These are phyloP conservation scores for Fukomys damarensis DNA, from an alignment of 2,113 vertebrate genomes.

Conservation along the genomic window DNA sequence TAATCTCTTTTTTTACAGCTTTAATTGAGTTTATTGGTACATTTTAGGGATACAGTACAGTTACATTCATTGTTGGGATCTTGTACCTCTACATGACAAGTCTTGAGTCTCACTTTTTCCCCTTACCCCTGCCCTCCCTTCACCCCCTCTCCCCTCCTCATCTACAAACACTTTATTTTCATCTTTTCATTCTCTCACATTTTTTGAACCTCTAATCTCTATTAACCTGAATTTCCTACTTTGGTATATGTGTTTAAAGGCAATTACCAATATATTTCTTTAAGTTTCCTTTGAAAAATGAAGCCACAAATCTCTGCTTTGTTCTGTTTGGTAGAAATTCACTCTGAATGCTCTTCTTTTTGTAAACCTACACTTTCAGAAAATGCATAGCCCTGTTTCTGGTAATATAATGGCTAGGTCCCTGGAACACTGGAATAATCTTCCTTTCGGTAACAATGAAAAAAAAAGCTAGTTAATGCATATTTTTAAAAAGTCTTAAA, in stretches of 20 bases:
- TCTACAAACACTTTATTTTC: no score
- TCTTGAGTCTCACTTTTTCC: no score
- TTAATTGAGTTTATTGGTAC: no score
- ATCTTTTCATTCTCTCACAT: no score
- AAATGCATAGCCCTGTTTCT: neutral
- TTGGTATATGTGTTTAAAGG: neutral
- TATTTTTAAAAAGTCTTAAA: constrained; percentile 21
- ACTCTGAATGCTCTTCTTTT: neutral
- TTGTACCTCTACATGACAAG: no score
- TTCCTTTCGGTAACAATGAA: constrained; percentile 32
- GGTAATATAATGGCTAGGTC: neutral
- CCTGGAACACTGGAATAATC: neutral
- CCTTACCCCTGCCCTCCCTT: no score
- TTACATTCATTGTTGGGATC: no score
- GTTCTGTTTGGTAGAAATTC: neutral
- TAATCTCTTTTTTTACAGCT: no score
- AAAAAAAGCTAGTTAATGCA: neutral
- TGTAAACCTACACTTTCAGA: neutral
- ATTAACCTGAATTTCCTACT: neutral
- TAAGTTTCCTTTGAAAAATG: constrained; percentile 28
- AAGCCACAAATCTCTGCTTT: neutral
- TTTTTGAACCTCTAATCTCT: neutral
- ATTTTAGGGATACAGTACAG: no score
- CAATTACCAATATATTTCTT: neutral
- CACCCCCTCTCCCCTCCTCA: no score